Evolutionary conservation across 2,888 invertebrate genomes (phyloP), one percentile per base, ranked within the genome.

Genomic region (Drosophila subquinaria): DNA sequence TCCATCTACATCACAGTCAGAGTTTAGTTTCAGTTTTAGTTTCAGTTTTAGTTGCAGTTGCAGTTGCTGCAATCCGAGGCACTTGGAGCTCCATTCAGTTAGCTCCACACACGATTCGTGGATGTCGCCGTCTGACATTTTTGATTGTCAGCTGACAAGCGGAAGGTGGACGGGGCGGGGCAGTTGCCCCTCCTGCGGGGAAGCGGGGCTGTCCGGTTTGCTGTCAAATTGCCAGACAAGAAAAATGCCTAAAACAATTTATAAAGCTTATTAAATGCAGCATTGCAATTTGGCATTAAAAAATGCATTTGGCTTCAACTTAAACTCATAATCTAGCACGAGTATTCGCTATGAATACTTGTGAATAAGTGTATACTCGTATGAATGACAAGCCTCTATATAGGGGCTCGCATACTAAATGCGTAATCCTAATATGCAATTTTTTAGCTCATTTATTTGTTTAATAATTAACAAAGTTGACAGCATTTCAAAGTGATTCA

Each of bases 121-220:
- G 70, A 72, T 68, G 84, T 75, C 67, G 84, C 70, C 70, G 61
- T 70, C 72, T 77, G 83, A 85, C 79, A 85, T 74, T 88, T 88
- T 86, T 88, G 83, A 86, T 86, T 85, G 83, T 74, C 83, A 88
- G 81, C 66, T 82, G 86, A 85, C 86, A 81, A 73, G 17, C 40
- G 45, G 45, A 43, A 56, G 62, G 50, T 40, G 30, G 17, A 38
- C 36, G 40, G 23, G 38, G 42, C 40, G 45, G 45, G 45, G 45
- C 45, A 38, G 13, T 38, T 48, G 15, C 36, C 20, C 15, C 52
- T n/a, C 38, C 23, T 20, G 1, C 4, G 8, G 17, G 27, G 40
- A n/a, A 27, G 42, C 45, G 48, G 45, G 45, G 13, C 20, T 53
- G 65, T 71, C 64, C 72, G 65, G 52, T 66, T 65, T 36, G 38